phyloP scores from a whole-genome alignment of 1,140 invertebrate genomes.

The Neelides sp. region DNA sequence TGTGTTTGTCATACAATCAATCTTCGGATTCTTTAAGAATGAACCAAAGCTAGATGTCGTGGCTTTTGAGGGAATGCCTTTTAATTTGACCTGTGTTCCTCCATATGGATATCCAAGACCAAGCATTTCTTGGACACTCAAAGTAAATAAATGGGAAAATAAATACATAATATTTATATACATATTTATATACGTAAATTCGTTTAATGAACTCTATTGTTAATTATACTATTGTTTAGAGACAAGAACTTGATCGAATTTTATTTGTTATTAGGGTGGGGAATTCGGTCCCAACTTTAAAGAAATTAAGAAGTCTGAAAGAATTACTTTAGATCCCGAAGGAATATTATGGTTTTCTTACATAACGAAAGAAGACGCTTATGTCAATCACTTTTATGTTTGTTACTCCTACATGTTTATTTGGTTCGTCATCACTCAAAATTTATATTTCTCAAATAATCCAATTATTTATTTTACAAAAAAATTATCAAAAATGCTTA shows the following conservation, averaged over 20 bases:
- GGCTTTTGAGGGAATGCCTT: not conserved
- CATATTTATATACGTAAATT: no score
- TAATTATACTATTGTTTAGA: no score
- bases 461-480: no score
- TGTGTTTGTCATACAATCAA: not conserved
- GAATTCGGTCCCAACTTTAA: no score
- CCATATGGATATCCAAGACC: not conserved
- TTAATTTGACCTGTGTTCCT: not conserved
- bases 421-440: not conserved
- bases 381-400: not conserved
- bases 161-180: not conserved
- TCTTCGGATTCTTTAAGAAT: not conserved
- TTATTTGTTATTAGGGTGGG: no score
- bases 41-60: not conserved
- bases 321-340: slow-evolving; percentile 86
- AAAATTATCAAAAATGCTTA: no score
- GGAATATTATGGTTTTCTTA: slow-evolving; percentile 90
- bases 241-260: no score
- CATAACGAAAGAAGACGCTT: slow-evolving; percentile 51
- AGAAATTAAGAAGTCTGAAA: slow-evolving; percentile 79
- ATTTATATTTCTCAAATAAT: no score
- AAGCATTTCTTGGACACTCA: not conserved
- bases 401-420: not conserved
- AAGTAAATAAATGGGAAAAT: not conserved
- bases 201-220: no score